These are phyloP conservation scores for Simalia tracyae DNA, from an alignment of 2,797 vertebrate genomes.

Conservation along the genomic window DNA sequence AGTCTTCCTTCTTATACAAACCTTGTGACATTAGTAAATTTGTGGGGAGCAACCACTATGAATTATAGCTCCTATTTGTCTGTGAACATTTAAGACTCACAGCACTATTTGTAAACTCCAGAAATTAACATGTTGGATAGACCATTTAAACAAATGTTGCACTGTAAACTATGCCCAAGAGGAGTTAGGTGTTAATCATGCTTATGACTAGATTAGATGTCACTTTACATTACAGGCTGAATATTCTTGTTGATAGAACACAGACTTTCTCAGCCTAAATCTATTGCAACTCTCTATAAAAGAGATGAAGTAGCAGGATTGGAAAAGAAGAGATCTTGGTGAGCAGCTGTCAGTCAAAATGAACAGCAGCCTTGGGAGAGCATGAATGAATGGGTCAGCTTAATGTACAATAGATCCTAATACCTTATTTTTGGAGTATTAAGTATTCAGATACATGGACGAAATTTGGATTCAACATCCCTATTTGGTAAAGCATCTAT, in stretches of 20 bases:
- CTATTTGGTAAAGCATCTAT: neutral
- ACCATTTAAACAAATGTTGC: neutral
- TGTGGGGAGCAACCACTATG: neutral
- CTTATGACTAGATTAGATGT: neutral
- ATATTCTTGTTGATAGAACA: neutral
- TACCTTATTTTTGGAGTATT: neutral
- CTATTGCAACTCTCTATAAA: neutral
- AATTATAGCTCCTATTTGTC: neutral
- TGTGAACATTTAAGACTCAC: neutral
- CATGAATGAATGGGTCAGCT: neutral
- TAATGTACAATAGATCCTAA: neutral
- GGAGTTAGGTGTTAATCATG: conserved; percentile 20
- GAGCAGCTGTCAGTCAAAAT: neutral
- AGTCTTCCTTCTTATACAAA: neutral
- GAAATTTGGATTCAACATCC: neutral
- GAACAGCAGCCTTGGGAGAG: neutral
- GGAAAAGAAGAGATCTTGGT: neutral
- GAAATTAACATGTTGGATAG: neutral
- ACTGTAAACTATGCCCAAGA: neutral
- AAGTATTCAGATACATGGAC: neutral
- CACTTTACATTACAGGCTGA: neutral
- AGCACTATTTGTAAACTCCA: neutral
- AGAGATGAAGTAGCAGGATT: neutral
- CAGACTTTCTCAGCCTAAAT: neutral
- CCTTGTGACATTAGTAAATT: neutral